Conservation (phyloP, 2,888 invertebrate species). For the Eueremaeus valkanovi region DNA sequence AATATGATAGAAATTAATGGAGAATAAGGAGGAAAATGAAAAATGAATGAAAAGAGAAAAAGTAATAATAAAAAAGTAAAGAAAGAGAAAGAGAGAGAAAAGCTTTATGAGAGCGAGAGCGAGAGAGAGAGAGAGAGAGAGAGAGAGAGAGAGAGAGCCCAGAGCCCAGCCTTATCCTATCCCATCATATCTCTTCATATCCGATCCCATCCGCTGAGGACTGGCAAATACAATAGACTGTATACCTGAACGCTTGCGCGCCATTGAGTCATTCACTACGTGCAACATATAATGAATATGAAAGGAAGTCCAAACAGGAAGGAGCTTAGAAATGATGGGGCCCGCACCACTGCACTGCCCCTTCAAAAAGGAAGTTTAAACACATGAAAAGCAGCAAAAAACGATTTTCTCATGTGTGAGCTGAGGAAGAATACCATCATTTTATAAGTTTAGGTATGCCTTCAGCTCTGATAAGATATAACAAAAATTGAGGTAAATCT, state of each 20-base stretch:
- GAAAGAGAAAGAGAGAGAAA: not conserved
- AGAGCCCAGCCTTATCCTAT: conserved; percentile 35
- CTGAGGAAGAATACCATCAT: conserved; percentile 26
- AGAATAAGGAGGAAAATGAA: not conserved
- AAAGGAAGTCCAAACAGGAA: conserved; percentile 37
- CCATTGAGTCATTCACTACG: not conserved
- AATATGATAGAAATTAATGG: conserved; percentile 14
- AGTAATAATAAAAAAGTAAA: no score
- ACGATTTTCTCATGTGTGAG: conserved; percentile 35
- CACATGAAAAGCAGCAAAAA: conserved; percentile 37
- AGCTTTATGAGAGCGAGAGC: not conserved
- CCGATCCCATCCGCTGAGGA: conserved; percentile 14
- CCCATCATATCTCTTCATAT: conserved; percentile 12
- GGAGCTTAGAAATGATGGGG: conserved; percentile 24
- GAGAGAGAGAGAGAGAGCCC: not conserved
- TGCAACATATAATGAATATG: conserved; percentile 29
- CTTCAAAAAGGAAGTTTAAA: conserved; percentile 32
- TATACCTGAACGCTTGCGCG: conserved; percentile 36
- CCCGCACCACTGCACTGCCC: not conserved
- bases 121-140: not conserved
- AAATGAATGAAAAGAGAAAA: conserved; percentile 3
- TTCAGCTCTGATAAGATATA: conserved; percentile 16
- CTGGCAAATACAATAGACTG: conserved; percentile 27
- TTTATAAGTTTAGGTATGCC: conserved; percentile 16
- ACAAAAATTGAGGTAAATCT: conserved; percentile 20